Conservation (phyloP, 2,797 vertebrate genomes). For the Diceros bicornis region DNA sequence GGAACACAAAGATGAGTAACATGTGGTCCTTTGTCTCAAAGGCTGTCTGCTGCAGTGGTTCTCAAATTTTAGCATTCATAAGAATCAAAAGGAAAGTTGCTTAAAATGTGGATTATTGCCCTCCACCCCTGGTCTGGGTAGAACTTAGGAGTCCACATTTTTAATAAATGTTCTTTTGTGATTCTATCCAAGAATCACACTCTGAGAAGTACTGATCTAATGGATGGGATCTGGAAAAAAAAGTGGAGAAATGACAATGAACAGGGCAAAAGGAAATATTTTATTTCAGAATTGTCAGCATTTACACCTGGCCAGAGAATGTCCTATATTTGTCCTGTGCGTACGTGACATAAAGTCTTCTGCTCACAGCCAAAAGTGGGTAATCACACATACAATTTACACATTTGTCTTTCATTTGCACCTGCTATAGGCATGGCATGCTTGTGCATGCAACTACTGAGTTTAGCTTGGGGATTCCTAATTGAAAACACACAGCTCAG, state of each 20-base stretch:
- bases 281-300: neutral
- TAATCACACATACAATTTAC: neutral
- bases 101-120: neutral
- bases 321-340: neutral
- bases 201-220: neutral
- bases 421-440: slow-evolving; percentile 2
- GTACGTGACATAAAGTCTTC: neutral
- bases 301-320: neutral
- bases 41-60: neutral
- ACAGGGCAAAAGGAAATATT: neutral
- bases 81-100: neutral
- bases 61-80: slow-evolving; percentile 9
- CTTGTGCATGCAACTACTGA: neutral
- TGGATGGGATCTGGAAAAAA: neutral
- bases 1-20: neutral
- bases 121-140: neutral
- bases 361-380: neutral
- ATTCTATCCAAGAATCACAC: neutral
- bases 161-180: neutral
- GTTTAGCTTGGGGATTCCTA: slow-evolving; percentile 15
- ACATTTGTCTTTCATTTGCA: slow-evolving; percentile 65
- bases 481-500: slow-evolving; percentile 28
- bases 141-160: neutral
- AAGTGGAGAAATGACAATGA: neutral
- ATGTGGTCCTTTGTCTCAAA: neutral